Conservation (phyloP, 2,888 invertebrate genomes). For the Mesorhabditis spiculigera region DNA sequence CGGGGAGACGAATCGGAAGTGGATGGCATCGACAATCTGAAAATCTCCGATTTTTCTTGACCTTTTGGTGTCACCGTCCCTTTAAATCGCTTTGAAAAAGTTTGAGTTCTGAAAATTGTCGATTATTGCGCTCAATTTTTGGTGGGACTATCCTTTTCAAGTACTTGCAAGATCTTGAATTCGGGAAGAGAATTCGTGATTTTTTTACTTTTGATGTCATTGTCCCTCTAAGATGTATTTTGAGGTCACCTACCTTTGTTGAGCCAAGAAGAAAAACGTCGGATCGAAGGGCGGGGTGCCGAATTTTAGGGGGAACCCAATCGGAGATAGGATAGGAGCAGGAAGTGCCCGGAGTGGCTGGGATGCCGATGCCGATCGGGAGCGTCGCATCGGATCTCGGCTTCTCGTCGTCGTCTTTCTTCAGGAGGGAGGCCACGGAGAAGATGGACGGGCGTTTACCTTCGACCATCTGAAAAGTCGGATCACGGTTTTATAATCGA, state of each 20-base stretch:
- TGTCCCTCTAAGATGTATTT: no score
- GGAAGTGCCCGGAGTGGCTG: not conserved
- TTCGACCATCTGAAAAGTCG: slow-evolving; percentile 3
- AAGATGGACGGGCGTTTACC: not conserved
- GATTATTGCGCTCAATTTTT: not conserved
- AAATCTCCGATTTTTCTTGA: not conserved
- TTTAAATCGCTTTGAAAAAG: not conserved
- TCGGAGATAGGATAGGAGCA: not conserved
- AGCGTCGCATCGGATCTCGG: not conserved
- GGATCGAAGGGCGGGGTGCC: slow-evolving; percentile 26
- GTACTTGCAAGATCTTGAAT: no score
- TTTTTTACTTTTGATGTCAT: no score
- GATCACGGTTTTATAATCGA: not conserved
- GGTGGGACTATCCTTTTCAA: no score
- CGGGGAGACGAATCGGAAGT: slow-evolving; percentile 34
- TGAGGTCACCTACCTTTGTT: no score
- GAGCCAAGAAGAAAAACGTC: slow-evolving; percentile 32
- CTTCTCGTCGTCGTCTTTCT: not conserved
- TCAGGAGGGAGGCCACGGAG: not conserved
- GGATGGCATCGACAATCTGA: slow-evolving; percentile 20
- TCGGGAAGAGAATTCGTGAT: no score
- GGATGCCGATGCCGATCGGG: not conserved
- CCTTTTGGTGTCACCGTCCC: not conserved
- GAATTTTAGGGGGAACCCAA: not conserved
- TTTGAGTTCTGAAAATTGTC: not conserved